A percentile compares a stretch with the other conserved stretches of the same genome.
Conservation (phyloP, 2,888 invertebrate genomes). For the Scaptomyza reducta region DNA sequence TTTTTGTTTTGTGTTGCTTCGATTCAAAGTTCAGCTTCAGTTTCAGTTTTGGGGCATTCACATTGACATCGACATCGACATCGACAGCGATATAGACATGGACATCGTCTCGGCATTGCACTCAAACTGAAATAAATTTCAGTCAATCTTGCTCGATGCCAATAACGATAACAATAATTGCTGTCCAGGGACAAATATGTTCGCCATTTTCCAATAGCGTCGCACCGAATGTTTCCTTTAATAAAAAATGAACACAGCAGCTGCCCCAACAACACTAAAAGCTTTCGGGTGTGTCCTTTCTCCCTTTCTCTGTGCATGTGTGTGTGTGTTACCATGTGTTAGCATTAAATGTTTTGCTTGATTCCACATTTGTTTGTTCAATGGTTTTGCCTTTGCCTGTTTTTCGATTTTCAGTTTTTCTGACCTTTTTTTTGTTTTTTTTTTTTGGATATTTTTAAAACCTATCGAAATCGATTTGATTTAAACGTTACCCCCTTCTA, state of each 20-base stretch:
- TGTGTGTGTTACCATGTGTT: slow-evolving; percentile 22
- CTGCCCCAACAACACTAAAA: slow-evolving; percentile 68
- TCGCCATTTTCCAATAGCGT: slow-evolving; percentile 80
- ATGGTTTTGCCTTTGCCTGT: slow-evolving; percentile 72
- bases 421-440: slow-evolving; percentile 37
- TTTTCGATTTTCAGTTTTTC: slow-evolving; percentile 63
- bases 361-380: slow-evolving; percentile 80
- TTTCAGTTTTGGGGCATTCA: slow-evolving; percentile 7
- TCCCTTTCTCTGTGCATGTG: neutral
- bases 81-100: slow-evolving; percentile 29
- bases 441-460: slow-evolving; percentile 63
- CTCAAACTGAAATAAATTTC: slow-evolving; percentile 77
- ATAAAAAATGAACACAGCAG: slow-evolving; percentile 79
- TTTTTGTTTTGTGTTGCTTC: slow-evolving; percentile 15
- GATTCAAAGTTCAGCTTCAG: neutral
- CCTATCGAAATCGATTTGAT: slow-evolving; percentile 75
- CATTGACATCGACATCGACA: slow-evolving; percentile 27
- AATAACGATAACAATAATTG: slow-evolving; percentile 80
- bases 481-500: slow-evolving; percentile 65
- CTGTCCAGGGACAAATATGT: slow-evolving; percentile 81
- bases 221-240: slow-evolving; percentile 76
- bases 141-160: slow-evolving; percentile 77
- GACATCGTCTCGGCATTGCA: slow-evolving; percentile 47
- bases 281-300: slow-evolving; percentile 47
- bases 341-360: slow-evolving; percentile 69